These are phyloP conservation scores for Drosophila nigritarsus DNA, from an alignment of 2,888 invertebrate species.

Conservation along the genomic window DNA sequence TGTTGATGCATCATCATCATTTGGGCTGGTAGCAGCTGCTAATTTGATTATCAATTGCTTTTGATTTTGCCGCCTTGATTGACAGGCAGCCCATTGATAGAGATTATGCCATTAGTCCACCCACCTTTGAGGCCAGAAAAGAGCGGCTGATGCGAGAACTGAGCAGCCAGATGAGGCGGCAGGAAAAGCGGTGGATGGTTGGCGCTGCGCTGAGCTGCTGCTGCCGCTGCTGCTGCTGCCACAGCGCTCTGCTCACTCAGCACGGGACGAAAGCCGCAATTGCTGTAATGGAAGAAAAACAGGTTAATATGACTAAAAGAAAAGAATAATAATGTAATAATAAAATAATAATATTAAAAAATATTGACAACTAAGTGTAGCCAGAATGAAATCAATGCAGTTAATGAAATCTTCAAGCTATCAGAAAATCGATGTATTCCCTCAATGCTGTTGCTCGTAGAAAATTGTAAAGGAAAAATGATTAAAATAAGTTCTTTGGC, in stretches of 20 bases:
- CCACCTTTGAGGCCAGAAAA: slow-evolving; percentile 92
- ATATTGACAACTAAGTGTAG: neutral
- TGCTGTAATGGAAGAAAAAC: slow-evolving; percentile 84
- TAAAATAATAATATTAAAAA: neutral
- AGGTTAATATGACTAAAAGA: neutral
- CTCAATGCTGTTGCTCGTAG: neutral
- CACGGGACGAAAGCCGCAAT: slow-evolving; percentile 87
- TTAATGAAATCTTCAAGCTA: neutral
- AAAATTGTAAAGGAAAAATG: neutral
- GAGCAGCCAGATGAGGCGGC: slow-evolving; percentile 92
- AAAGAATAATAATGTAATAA: neutral
- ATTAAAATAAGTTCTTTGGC: neutral
- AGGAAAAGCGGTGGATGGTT: slow-evolving; percentile 92
- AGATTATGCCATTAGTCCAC: slow-evolving; percentile 41
- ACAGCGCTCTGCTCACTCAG: slow-evolving; percentile 86
- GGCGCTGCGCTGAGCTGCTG: slow-evolving; percentile 84
- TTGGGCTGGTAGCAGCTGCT: slow-evolving; percentile 38
- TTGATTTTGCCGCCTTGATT: slow-evolving; percentile 66
- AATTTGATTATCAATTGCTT: slow-evolving; percentile 64
- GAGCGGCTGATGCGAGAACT: slow-evolving; percentile 93
- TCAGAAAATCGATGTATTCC: neutral
- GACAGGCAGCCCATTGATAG: slow-evolving; percentile 71
- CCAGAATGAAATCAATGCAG: neutral
- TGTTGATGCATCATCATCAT: slow-evolving; percentile 37
- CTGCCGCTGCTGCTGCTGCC: slow-evolving; percentile 73